Conservation (phyloP, 1,140 invertebrate species). For the Aphidius gifuensis region DNA sequence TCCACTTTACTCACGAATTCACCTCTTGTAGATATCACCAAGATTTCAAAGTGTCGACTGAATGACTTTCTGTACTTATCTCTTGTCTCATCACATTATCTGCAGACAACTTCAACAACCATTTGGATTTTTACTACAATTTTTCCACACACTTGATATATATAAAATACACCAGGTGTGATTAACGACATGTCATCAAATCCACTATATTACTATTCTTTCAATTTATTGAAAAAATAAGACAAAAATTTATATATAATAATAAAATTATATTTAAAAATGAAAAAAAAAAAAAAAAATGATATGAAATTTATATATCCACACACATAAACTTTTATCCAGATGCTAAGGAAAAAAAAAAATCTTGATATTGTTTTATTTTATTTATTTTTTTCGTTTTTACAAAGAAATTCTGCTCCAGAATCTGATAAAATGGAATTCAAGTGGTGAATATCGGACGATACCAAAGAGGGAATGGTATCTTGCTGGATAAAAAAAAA, state of each 20-base stretch:
- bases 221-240: no score
- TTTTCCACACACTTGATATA: background rate
- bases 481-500: background rate
- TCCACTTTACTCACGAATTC: background rate
- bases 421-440: background rate
- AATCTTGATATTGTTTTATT: no score
- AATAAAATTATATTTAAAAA: no score
- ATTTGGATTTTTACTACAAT: constrained; percentile 5
- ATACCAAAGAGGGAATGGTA: no score
- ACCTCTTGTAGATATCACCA: background rate
- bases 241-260: no score
- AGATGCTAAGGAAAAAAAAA: no score
- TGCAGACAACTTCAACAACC: constrained; percentile 18
- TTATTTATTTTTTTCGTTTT: background rate
- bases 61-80: constrained; percentile 24
- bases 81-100: constrained; percentile 19
- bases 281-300: no score
- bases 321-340: no score
- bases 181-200: no score
- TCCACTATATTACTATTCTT: no score
- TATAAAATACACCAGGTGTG: background rate
- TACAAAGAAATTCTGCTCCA: background rate
- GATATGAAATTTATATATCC: no score
- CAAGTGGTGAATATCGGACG: no score
- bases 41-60: background rate